phyloP scores from a whole-genome alignment of 2,113 vertebrate genomes.

The Cebus imitator region DNA sequence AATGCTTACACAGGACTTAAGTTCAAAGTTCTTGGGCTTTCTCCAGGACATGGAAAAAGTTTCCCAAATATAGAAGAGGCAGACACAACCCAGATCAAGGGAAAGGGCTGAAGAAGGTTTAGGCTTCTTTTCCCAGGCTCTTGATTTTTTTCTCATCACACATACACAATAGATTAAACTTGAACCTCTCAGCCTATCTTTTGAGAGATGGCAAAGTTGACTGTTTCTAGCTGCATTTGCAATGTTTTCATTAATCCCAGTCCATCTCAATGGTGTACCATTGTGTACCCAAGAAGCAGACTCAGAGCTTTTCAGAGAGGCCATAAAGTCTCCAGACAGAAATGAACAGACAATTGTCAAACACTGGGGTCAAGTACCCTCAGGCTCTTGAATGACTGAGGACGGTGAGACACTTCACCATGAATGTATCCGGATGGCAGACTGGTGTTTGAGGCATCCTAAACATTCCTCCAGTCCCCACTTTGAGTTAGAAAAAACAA shows the following conservation, averaged over 20 bases:
- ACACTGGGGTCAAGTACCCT: neutral
- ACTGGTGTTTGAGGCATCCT: neutral
- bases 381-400: neutral
- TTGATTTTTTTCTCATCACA: neutral
- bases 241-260: neutral
- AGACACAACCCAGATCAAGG: neutral
- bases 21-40: constrained; percentile 37
- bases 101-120: neutral
- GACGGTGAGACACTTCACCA: neutral
- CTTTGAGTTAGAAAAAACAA: neutral
- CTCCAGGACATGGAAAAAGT: neutral
- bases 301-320: neutral
- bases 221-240: neutral
- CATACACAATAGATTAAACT: neutral
- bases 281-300: neutral
- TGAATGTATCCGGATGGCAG: neutral
- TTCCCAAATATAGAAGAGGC: neutral
- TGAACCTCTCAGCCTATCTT: neutral
- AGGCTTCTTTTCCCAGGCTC: neutral
- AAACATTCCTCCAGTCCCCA: neutral
- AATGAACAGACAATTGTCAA: neutral
- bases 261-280: neutral
- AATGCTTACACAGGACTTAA: constrained; percentile 27
- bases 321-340: neutral
- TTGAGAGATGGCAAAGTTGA: neutral